Percentiles rank a stretch among this genome's conserved stretches.
Evolutionary conservation across 2,113 vertebrate genomes (phyloP).

Genomic region (Periophthalmus modestus): DNA sequence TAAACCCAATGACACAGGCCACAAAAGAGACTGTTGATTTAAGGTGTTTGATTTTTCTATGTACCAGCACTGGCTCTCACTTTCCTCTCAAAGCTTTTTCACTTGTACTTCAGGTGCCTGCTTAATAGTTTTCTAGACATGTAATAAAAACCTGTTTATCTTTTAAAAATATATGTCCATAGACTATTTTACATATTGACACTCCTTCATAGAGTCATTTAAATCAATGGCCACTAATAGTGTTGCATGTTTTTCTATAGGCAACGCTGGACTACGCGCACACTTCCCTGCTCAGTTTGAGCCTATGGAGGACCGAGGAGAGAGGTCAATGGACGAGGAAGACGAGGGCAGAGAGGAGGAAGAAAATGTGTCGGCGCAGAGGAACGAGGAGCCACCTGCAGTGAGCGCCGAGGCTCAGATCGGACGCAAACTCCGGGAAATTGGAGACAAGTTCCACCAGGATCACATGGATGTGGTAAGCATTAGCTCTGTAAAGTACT

Average conservation of each 20-base stretch:
- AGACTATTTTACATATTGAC: constrained; percentile 13
- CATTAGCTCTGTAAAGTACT: neutral
- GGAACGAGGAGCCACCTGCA: constrained; percentile 54
- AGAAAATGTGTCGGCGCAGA: constrained; percentile 50
- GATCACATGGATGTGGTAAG: constrained; percentile 74
- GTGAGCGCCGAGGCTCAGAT: constrained; percentile 69
- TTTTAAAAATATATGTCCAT: constrained; percentile 9
- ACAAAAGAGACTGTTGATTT: constrained; percentile 32
- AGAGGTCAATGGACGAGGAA: constrained; percentile 45
- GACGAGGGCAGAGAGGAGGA: constrained; percentile 51
- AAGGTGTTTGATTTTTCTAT: constrained; percentile 41
- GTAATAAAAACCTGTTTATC: constrained; percentile 48
- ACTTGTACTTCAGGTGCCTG: constrained; percentile 9
- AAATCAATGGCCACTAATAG: neutral
- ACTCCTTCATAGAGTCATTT: neutral
- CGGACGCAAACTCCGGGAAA: constrained; percentile 74
- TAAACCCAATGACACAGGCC: constrained; percentile 48
- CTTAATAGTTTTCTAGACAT: constrained; percentile 22
- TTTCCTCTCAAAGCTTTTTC: constrained; percentile 24
- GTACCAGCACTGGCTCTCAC: constrained; percentile 3
- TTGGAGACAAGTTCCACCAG: constrained; percentile 76
- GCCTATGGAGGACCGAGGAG: constrained; percentile 68
- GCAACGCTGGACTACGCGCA: constrained; percentile 60
- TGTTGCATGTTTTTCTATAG: constrained; percentile 32
- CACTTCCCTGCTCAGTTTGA: constrained; percentile 69